Evolutionary conservation across 2,113 vertebrate species (phyloP), one percentile per base, ranked within the genome.

Genomic region (Xenopus borealis): DNA sequence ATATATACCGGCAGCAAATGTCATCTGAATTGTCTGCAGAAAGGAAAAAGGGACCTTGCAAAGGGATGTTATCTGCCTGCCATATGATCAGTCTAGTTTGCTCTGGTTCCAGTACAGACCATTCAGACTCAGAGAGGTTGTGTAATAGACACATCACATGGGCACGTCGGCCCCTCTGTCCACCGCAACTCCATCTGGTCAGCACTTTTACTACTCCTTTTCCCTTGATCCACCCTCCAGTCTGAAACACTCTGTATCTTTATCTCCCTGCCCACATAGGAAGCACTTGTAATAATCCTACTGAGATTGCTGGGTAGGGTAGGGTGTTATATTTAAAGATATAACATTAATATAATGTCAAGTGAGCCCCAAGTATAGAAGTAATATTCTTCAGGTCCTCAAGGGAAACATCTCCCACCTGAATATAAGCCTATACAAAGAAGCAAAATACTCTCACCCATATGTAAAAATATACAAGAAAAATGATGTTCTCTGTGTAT

Each of bases 281-380:
- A 68, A 67, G 66, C 72, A 61, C 72, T 75, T 66, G 64, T 55
- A 74, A 66, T 66, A 66, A 66, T 72, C 47, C 23, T 47, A 74
- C 63, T 47, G 44, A 68, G 65, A 75, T 75, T 66, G 66, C 59
- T 61, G 72, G 65, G 20, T 33, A 50, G 47, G 33, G 33, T 61
- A n/a, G 53, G 40, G 63, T 53, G 65, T 27, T 27, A 27, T 27
- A 2, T 27, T 27, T 27, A 27, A 27, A 27, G 23, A 9, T 40
- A 40, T 7, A 40, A 40, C 33, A 27, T 27, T 1, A 27, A 27
- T 27, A 40, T 40, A 40, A 40, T 40, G 33, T 40, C 6, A 6
- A 6, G 33, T 7, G 33, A 1, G 7, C 33, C 33, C 8, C 33
- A 7, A 2, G 33, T 40, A 40, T 40, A 6, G 5, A 9, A 40